Base-by-base conservation (phyloP, 2,888 invertebrate genomes). In the Bellardia bayeri region DNA sequence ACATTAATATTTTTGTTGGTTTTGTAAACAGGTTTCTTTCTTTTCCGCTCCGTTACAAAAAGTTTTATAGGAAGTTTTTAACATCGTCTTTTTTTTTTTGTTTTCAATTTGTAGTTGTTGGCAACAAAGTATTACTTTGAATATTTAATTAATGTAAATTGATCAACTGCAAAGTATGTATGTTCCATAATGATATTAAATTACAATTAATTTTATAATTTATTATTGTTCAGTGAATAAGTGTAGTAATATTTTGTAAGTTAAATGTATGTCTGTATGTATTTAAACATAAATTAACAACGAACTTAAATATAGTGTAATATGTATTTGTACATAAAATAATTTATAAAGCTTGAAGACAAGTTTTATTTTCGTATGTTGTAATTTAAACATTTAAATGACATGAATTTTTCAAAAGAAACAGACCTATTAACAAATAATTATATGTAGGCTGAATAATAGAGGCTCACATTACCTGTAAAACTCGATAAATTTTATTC, bases 111-210 rank as follows among this genome's bases (percentile, higher is more conserved):
- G 23, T 23, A 23, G 23, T 23, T 23, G 23, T 6, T n/a, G 66
- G 58, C 79, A 68, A 84, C 74, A 79, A 58, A 37, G 82, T 82
- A 30, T 4, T 64, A 56, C 14, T 79, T 68, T 66, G n/a, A 79
- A 61, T 84, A 68, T 40, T 51, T 61, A 79, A 84, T 79, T 74
- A 72, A 66, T 68, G 58, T 33, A 61, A 83, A 78, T 54, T 84
- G 68, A 37, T 51, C 54, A 49, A 33, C 2, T 58, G 49, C 9
- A 71, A 69, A 30, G 58, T 75, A 16, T 58, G 58, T 75, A 16
- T 58, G 45, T 30, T 69, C 61, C 37, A 40, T 82, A 82, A 82
- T 82, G 66, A 69, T 51, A 75, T 68, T 69, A 75, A 82, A 76
- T 76, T 51, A 23, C 33, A 30, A 61, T 61, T 76, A 82, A 75